Evolutionary conservation across 2,113 vertebrate species (phyloP).

Genomic region (Columba janthina): DNA sequence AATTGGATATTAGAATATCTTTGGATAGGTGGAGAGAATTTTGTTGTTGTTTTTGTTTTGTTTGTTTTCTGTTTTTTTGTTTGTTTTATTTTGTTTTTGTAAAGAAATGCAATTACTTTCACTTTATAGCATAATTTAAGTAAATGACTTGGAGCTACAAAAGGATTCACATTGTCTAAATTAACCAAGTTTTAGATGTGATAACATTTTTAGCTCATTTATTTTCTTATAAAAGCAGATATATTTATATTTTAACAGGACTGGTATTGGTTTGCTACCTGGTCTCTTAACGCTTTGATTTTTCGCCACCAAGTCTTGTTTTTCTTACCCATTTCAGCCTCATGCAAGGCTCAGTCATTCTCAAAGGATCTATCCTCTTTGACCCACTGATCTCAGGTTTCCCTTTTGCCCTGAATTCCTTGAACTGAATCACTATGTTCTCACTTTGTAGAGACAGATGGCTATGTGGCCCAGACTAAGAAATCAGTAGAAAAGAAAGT

Average conservation of each 20-base stretch:
- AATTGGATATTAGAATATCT: not conserved
- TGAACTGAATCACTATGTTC: not conserved
- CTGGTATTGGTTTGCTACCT: not conserved
- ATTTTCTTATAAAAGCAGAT: not conserved
- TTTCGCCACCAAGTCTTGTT: not conserved
- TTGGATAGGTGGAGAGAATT: rapidly evolving
- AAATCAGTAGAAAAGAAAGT: not conserved
- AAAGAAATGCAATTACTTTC: not conserved
- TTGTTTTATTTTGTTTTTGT: not conserved
- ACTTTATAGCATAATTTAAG: not conserved
- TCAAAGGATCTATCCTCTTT: not conserved
- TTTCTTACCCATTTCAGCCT: not conserved
- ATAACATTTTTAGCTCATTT: not conserved
- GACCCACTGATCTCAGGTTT: not conserved
- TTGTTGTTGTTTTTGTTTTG: no score
- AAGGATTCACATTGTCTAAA: not conserved
- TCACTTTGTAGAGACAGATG: not conserved
- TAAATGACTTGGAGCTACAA: not conserved
- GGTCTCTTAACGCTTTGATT: not conserved
- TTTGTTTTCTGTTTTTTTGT: no score
- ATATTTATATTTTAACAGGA: not conserved
- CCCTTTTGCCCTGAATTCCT: not conserved
- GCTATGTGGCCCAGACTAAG: not conserved
- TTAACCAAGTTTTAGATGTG: not conserved
- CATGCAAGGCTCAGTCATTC: not conserved